Percentiles rank a stretch among this genome's conserved stretches.
phyloP scores from a whole-genome alignment of 2,888 invertebrate species.

The Apeira syringaria region DNA sequence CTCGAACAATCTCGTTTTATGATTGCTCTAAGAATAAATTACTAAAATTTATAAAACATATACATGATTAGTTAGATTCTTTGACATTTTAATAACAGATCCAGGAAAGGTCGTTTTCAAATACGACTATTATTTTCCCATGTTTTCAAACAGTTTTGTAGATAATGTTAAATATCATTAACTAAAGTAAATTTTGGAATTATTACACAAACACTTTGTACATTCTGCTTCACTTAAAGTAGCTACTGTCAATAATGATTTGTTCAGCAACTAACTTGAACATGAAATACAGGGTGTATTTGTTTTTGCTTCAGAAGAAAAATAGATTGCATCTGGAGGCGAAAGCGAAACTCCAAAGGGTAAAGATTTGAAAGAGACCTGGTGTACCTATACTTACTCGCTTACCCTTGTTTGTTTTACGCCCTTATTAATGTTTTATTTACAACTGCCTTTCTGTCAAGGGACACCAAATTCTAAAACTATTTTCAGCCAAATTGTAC shows the following conservation, averaged over 20 bases:
- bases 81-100: too few species aligned
- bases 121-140: too few species aligned
- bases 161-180: too few species aligned
- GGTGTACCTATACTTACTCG: constrained; percentile 61
- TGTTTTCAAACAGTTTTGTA: too few species aligned
- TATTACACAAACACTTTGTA: too few species aligned
- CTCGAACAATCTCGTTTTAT: too few species aligned
- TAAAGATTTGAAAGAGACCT: constrained; percentile 67
- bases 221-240: neutral
- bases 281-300: constrained; percentile 47
- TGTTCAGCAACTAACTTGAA: constrained; percentile 38
- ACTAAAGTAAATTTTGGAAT: too few species aligned
- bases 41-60: too few species aligned
- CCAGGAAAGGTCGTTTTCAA: too few species aligned
- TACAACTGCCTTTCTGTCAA: constrained; percentile 46
- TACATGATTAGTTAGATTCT: too few species aligned
- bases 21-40: too few species aligned
- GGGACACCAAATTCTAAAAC: constrained; percentile 32
- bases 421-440: constrained; percentile 56
- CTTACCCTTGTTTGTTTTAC: constrained; percentile 76
- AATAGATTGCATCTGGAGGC: constrained; percentile 83
- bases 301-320: constrained; percentile 83
- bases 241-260: constrained; percentile 2
- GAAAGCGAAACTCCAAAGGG: constrained; percentile 80
- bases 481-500: neutral